These are phyloP conservation scores for Sparus aurata DNA, from an alignment of 2,797 vertebrate genomes.

Conservation along the genomic window DNA sequence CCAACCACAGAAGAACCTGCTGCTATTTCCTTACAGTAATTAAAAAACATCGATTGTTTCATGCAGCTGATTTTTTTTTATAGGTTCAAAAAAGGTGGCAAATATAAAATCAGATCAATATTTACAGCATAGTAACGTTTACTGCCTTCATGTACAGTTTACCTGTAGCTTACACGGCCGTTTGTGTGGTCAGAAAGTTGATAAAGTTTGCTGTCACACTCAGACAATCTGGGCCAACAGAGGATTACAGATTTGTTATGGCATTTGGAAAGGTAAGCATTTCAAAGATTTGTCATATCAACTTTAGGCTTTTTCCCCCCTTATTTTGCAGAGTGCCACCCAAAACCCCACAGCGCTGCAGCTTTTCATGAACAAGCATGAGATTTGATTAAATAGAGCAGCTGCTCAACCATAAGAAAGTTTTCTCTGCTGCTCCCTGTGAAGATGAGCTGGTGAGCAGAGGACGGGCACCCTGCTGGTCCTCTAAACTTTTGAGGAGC, in stretches of 20 bases:
- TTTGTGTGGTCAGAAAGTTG: conserved; percentile 58
- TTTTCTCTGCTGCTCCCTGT: conserved; percentile 46
- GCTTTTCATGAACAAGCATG: conserved; percentile 66
- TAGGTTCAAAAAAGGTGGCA: background rate
- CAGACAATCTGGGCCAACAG: conserved; percentile 71
- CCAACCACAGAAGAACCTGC: conserved; percentile 22
- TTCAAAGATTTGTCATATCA: conserved; percentile 77
- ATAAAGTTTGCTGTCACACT: conserved; percentile 55
- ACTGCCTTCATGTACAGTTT: background rate
- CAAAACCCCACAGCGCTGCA: conserved; percentile 56
- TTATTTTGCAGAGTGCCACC: conserved; percentile 69
- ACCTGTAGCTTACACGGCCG: conserved; percentile 35
- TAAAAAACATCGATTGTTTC: conserved; percentile 14
- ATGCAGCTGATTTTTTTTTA: conserved; percentile 20
- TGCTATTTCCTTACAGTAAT: conserved; percentile 21
- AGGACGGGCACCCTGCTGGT: conserved; percentile 39
- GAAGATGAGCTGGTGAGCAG: conserved; percentile 59
- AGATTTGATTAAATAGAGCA: conserved; percentile 76
- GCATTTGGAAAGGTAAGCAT: conserved; percentile 74
- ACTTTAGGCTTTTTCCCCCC: conserved; percentile 30
- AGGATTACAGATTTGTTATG: conserved; percentile 74
- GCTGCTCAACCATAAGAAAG: conserved; percentile 66
- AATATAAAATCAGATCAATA: conserved; percentile 9
- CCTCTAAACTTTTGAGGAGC: conserved; percentile 50
- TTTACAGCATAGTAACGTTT: background rate